Evolutionary conservation across 2,797 vertebrate species (phyloP).

Genomic region (Naso thynnoides): DNA sequence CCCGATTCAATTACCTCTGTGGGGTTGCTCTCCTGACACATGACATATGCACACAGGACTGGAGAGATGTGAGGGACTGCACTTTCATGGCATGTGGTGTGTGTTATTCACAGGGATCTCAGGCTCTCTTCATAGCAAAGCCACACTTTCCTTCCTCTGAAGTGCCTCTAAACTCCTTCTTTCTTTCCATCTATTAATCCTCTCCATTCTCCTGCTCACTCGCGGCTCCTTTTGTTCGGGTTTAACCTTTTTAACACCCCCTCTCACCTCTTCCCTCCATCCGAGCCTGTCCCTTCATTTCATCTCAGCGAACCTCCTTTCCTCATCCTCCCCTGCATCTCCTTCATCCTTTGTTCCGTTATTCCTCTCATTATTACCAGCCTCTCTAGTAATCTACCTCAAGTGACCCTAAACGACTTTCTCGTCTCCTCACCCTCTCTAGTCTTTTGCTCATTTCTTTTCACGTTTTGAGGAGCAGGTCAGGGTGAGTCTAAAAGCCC

Average conservation of each 20-base stretch:
- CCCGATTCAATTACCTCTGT: slow-evolving; percentile 76
- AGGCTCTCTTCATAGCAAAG: slow-evolving; percentile 48
- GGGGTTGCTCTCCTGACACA: slow-evolving; percentile 61
- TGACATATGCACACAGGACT: slow-evolving; percentile 42
- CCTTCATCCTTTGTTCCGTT: slow-evolving; percentile 52
- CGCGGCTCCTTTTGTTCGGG: slow-evolving; percentile 61
- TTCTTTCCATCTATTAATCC: slow-evolving; percentile 61
- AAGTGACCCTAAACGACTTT: slow-evolving; percentile 68
- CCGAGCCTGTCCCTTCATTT: slow-evolving; percentile 43
- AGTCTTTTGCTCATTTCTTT: slow-evolving; percentile 25
- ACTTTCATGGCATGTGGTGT: slow-evolving; percentile 58
- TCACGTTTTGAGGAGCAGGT: slow-evolving; percentile 54
- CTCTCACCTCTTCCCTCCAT: slow-evolving; percentile 33
- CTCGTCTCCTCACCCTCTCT: slow-evolving; percentile 37
- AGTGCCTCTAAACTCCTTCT: slow-evolving; percentile 46
- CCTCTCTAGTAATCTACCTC: slow-evolving; percentile 64
- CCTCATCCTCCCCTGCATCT: slow-evolving; percentile 53
- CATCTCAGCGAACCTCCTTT: slow-evolving; percentile 54
- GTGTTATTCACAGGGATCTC: slow-evolving; percentile 72
- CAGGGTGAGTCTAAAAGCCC: slow-evolving; percentile 43
- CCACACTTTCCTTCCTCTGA: slow-evolving; percentile 32
- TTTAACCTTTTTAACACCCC: slow-evolving; percentile 57
- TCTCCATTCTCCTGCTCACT: slow-evolving; percentile 48
- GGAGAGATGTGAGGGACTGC: slow-evolving; percentile 38
- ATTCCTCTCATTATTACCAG: slow-evolving; percentile 59